These are phyloP conservation scores for Gasteruption jaculator DNA, from an alignment of 2,888 invertebrate species.

Conservation along the genomic window DNA sequence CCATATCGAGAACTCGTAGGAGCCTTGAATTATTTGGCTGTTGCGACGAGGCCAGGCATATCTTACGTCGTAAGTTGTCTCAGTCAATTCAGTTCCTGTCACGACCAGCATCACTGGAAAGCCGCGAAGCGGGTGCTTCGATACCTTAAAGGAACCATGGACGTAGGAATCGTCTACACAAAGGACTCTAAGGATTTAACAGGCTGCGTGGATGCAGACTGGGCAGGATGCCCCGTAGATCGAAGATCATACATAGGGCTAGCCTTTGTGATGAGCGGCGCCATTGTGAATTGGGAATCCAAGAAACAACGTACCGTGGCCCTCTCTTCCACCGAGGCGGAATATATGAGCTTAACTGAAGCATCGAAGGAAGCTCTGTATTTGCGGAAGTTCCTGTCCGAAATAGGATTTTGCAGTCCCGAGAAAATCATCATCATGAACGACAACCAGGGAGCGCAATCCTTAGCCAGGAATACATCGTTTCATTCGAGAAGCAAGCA, in stretches of 20 bases:
- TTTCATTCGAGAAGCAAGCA: constrained; percentile 18
- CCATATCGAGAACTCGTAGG: too few species aligned
- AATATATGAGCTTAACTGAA: constrained; percentile 23
- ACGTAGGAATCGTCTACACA: constrained; percentile 26
- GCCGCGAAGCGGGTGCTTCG: too few species aligned
- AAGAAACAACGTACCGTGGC: constrained; percentile 24
- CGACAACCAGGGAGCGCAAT: constrained; percentile 19
- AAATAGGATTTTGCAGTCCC: constrained; percentile 16
- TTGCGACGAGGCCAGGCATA: too few species aligned
- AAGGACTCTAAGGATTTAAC: constrained; percentile 10
- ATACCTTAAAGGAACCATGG: constrained; percentile 31
- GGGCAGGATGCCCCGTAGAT: constrained; percentile 24
- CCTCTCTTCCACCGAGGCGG: constrained; percentile 23
- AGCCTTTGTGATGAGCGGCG: constrained; percentile 20
- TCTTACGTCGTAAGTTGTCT: too few species aligned
- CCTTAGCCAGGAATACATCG: constrained; percentile 13
- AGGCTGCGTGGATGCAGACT: constrained; percentile 36
- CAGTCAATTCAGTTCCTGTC: too few species aligned
- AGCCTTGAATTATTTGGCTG: too few species aligned
- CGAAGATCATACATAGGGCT: constrained; percentile 28
- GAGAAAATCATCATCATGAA: constrained; percentile 11
- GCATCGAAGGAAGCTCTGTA: constrained; percentile 17
- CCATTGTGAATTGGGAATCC: constrained; percentile 22
- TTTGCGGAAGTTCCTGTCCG: constrained; percentile 14
- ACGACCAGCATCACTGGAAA: too few species aligned